Percentiles rank a stretch among this genome's conserved stretches.
Evolutionary conservation across 1,140 invertebrate species (phyloP).

Genomic region (Gonioctena quinquepunctata): DNA sequence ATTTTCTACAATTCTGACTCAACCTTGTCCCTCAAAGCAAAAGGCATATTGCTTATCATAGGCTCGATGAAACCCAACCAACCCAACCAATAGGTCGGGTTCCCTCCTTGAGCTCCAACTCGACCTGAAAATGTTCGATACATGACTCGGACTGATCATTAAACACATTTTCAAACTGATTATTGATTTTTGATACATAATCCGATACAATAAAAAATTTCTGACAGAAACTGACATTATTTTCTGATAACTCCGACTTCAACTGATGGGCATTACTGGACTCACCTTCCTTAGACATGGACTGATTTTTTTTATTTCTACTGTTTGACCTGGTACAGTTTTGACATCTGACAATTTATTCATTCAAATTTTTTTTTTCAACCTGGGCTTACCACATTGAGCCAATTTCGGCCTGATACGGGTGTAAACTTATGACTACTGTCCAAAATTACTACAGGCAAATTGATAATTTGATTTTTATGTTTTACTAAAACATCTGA

Average conservation of each 20-base stretch:
- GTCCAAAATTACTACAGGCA: background rate
- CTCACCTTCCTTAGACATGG: background rate
- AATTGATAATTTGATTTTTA: background rate
- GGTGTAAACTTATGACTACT: background rate
- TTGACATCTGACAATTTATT: background rate
- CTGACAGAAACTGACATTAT: too few species aligned
- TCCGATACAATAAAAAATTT: too few species aligned
- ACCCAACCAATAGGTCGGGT: background rate
- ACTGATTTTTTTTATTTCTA: background rate
- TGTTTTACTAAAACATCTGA: background rate
- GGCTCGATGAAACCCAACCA: background rate
- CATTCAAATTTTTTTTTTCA: background rate
- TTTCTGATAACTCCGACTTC: too few species aligned
- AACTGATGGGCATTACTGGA: too few species aligned
- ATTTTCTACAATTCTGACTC: constrained; percentile 14
- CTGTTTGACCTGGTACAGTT: background rate
- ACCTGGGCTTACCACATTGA: background rate
- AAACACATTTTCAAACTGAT: background rate
- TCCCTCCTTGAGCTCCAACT: background rate
- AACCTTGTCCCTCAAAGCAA: constrained; percentile 16
- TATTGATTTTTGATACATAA: background rate
- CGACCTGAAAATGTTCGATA: background rate
- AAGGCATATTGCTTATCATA: constrained; percentile 3
- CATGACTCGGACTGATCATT: background rate
- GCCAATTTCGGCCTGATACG: background rate